Percentiles rank a stretch among this genome's conserved stretches.
These are phyloP conservation scores for Miichthys miiuy DNA, from an alignment of 2,797 vertebrate genomes.

Conservation along the genomic window DNA sequence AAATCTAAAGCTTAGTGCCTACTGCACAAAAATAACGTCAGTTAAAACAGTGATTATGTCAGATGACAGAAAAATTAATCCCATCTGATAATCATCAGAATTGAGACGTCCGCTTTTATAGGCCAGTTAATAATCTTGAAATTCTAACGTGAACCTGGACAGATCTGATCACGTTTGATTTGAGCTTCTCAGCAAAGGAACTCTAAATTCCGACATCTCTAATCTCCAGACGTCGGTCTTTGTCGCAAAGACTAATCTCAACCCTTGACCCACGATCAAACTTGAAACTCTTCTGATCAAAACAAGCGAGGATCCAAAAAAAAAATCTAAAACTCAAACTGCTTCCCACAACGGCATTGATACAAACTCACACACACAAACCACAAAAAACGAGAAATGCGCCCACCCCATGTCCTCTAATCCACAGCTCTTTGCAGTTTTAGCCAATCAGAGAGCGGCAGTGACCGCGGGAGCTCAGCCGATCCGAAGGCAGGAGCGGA, in stretches of 20 bases:
- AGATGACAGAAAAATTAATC: not conserved
- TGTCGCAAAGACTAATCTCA: slow-evolving; percentile 7
- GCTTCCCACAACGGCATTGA: slow-evolving; percentile 33
- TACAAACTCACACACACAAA: slow-evolving; percentile 33
- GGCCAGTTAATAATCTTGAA: too few relatives aligned
- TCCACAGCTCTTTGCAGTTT: slow-evolving; percentile 48
- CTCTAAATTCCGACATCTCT: not conserved
- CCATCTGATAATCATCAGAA: too few relatives aligned
- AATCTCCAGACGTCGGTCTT: not conserved
- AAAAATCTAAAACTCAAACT: slow-evolving; percentile 24
- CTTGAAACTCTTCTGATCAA: not conserved
- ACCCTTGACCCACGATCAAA: not conserved
- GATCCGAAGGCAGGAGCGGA: slow-evolving; percentile 60
- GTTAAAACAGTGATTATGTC: not conserved
- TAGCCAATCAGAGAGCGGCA: slow-evolving; percentile 64
- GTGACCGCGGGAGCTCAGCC: slow-evolving; percentile 60
- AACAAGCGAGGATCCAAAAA: slow-evolving; percentile 4
- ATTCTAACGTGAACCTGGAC: not conserved
- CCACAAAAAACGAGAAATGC: slow-evolving; percentile 50
- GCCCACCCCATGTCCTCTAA: slow-evolving; percentile 60
- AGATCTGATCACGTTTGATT: not conserved
- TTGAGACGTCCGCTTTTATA: too few relatives aligned
- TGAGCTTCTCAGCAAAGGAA: not conserved
- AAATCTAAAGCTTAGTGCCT: not conserved
- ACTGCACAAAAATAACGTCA: not conserved